Evolutionary conservation across 2,888 invertebrate species (phyloP).

Genomic region (Xestoiulus laeticollis): DNA sequence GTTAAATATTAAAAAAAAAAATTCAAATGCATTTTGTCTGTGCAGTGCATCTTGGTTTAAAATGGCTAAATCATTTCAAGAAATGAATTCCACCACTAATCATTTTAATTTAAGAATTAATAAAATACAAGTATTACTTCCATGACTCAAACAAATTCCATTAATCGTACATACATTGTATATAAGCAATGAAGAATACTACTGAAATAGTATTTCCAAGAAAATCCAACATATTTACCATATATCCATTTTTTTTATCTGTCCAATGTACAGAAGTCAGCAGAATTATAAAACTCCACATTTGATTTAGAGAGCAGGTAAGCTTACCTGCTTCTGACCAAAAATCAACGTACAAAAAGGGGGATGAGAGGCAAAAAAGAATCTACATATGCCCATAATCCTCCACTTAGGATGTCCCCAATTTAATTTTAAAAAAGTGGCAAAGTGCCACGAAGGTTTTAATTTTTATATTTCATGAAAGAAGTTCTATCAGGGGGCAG

Average conservation of each 20-base stretch:
- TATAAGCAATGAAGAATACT: background rate
- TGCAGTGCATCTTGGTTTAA: too few relatives aligned
- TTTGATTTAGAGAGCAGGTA: background rate
- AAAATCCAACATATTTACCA: slow-evolving; percentile 14
- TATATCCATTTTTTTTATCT: background rate
- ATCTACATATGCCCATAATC: slow-evolving; percentile 1
- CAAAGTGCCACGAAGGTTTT: background rate
- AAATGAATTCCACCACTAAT: background rate
- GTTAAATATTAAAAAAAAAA: background rate
- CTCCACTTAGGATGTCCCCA: slow-evolving; percentile 12
- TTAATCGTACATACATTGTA: background rate
- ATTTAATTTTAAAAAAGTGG: background rate
- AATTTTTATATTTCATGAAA: background rate
- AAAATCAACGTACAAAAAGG: slow-evolving; percentile 24
- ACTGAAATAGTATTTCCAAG: background rate
- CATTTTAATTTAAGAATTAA: slow-evolving; percentile 14
- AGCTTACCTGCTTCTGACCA: background rate
- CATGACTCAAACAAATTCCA: background rate
- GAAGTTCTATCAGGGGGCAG: background rate
- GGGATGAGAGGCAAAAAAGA: background rate
- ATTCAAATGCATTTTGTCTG: background rate
- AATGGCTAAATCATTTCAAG: background rate
- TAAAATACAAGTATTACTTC: background rate
- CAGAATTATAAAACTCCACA: background rate
- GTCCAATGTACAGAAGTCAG: background rate